These are phyloP conservation scores for Choristoneura rosaceana DNA, from an alignment of 2,888 invertebrate genomes.

Conservation along the genomic window DNA sequence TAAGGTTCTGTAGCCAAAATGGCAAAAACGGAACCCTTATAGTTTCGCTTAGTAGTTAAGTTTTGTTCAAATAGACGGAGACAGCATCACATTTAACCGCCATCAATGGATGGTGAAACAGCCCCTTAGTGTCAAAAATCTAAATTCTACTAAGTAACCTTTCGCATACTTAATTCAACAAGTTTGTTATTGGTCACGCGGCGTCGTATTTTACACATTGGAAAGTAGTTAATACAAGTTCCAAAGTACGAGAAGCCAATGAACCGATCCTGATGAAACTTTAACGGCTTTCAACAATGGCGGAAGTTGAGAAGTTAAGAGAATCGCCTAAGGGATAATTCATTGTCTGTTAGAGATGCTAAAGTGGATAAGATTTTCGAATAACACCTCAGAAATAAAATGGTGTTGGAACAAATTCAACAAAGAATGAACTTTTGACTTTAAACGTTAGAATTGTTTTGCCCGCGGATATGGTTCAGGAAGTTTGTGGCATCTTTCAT, in stretches of 20 bases:
- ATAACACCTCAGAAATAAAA: constrained; percentile 40
- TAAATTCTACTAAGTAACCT: too few relatives aligned
- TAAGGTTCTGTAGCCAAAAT: too few relatives aligned
- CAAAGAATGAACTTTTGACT: not conserved
- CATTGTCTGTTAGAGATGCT: constrained; percentile 43
- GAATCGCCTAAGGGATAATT: constrained; percentile 46
- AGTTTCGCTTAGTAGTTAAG: too few relatives aligned
- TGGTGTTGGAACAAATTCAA: not conserved
- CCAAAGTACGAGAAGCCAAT: constrained; percentile 46
- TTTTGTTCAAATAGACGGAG: too few relatives aligned
- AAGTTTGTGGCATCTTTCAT: too few relatives aligned
- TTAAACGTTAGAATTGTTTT: not conserved
- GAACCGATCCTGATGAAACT: constrained; percentile 48
- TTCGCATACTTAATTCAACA: not conserved
- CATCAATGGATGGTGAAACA: too few relatives aligned
- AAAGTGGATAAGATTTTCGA: constrained; percentile 42
- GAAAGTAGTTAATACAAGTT: constrained; percentile 27
- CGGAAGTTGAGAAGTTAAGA: constrained; percentile 46
- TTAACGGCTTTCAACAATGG: constrained; percentile 44
- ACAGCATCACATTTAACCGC: too few relatives aligned
- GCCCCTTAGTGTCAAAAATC: too few relatives aligned
- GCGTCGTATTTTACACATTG: constrained; percentile 22
- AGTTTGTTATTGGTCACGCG: constrained; percentile 6
- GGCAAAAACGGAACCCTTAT: too few relatives aligned
- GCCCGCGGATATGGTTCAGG: not conserved